Base-by-base conservation (phyloP, 1,140 invertebrate genomes). In the Limonius californicus region DNA sequence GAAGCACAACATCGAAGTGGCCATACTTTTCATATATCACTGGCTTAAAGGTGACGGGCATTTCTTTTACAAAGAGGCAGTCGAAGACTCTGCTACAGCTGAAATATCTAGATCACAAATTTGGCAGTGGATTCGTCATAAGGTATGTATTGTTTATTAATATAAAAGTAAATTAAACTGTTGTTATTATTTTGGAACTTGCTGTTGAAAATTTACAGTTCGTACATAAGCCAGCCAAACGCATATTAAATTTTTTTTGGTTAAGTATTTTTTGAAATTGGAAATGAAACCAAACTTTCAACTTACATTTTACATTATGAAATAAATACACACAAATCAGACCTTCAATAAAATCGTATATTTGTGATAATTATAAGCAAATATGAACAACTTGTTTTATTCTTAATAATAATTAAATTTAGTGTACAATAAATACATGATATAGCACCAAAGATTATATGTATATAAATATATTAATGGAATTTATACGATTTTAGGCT, bases 81-180 rank as follows among this genome's bases (percentile, higher is more conserved):
- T 89, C 45, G 87, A 90, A 71, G 88, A 90, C 74, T 88, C 87
- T 0, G 88, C 87, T 3, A 90, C 88, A 0, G 87, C 87, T 2
- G 87, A 90, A 74, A 89, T 89, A 65, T 87, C 85, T 2, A 79
- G 87, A 45, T 83, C 81, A 11, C 85, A 89, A 76, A 80, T 90
- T 30, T 89, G 87, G 87, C 87, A 90, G 72, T 89, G 87, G 85
- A 84, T 89, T 57, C 75, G 81, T 60, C 86, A 88, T 69, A 73
- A 79, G 67, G 85, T 84, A 70, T 45, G 4, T 15, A 27, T 27
- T 9, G 9, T 27, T 27, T 27, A 27, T 27, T 27, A 4, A 27
- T 27, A 27, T 27, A 3, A n/a, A n/a, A n/a, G n/a, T n/a, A n/a
- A n/a, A n/a, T n/a, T n/a, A n/a, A n/a, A n/a, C n/a, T n/a, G n/a